Evolutionary conservation across 2,113 vertebrate species (phyloP), one percentile per base, ranked within the genome.

Genomic region (Gobius niger): DNA sequence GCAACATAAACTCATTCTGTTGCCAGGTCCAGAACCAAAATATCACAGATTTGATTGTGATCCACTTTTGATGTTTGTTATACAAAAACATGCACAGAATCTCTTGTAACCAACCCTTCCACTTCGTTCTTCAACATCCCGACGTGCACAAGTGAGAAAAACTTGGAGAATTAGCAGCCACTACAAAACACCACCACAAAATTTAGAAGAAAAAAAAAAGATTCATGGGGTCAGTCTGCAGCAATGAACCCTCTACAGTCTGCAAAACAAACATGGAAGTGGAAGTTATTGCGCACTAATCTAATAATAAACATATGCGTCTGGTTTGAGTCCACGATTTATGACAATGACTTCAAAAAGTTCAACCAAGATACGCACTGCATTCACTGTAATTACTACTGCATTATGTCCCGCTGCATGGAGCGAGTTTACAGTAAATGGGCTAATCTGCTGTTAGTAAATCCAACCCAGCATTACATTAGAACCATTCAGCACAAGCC

Each of bases 261-360:
- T 34, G 18, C 1, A n/a, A 44, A 42, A 60, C 34, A 60, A 60
- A 44, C 56, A 59, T 41, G 24, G 13, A 44, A 9, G 57, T 44
- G 40, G 57, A 42, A 54, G 52, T 54, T 54, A 18, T 54, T 19
- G 47, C 12, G 57, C 34, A 15, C 41, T 60, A 60, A 44, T 60
- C 41, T 60, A 60, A 60, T 59, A 59, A 59, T n/a, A 24, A 60
- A 42, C 57, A 60, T 60, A 15, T 60, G 57, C 57, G n/a, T 15
- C 40, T 60, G 57, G 57, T 60, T 60, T 60, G 8, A 44, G 6
- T 40, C 16, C 4, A 16, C 42, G 57, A 60, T 60, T 60, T 60
- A 42, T 60, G 57, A 16, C 57, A 42, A n/a, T n/a, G 57, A 60
- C 57, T 60, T 60, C 57, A 60, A 44, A 60, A 60, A 60, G 57